Base-by-base conservation (phyloP, 2,113 vertebrate species). In the human (Homo sapiens) region DNA sequence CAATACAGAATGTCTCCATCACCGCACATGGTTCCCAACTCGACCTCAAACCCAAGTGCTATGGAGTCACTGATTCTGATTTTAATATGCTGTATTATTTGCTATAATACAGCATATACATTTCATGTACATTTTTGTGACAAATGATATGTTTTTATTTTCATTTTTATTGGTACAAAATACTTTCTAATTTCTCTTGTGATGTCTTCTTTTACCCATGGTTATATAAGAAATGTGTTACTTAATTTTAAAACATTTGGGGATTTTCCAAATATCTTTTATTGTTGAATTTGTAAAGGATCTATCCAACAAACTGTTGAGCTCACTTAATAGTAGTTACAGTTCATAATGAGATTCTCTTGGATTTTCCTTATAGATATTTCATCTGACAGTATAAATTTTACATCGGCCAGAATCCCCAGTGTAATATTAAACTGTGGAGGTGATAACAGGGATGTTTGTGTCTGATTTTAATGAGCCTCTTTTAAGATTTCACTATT, bases 171-270 rank as follows among this genome's bases (percentile, higher is more conserved):
- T 72, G 52, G 8, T 61, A 68, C 8, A 88, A 92, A 70, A 75
- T 68, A 57, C 70, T 92, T 94, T 78, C 68, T 68, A 61, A 59
- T 89, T 83, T 94, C 52, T 32, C 23, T 68, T 83, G 48, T 88
- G 59, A 59, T 43, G 35, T 72, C 23, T 92, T 45, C 0, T 73
- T 88, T 86, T 94, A 72, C 55, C 23, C n/a, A 73, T 75, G 22
- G 12, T 57, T 87, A 40, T 87, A 76, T 92, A 84, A 92, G 35
- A 84, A 64, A 6, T 61, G n/a, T 78, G 18, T 59, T 50, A 1
- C 22, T 90, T 91, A 83, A 59, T 84, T 92, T 92, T 43, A 84
- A 84, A 94, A 78, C 72, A 84, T 89, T 70, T 89, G n/a, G 18
- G 45, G n/a, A 52, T 79, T 89, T 89, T 78, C 22, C 68, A 83